Conservation (phyloP, 1,140 invertebrate genomes). For the Venturia canescens region DNA sequence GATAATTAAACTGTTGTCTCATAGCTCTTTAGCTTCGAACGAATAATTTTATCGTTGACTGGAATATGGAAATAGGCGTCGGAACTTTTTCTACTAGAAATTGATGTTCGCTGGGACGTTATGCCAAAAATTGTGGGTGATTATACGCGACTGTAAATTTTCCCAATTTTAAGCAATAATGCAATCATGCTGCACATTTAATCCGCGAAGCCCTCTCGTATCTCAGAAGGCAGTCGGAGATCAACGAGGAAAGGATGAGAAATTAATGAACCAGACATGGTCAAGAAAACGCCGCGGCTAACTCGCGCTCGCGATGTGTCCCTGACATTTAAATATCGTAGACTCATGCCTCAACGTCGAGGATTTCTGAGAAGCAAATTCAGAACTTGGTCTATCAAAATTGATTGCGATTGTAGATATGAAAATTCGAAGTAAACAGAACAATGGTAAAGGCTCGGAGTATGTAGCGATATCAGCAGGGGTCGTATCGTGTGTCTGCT, state of each 20-base stretch:
- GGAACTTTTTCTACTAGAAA: no score
- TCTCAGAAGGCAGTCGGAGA: neutral
- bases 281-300: conserved; percentile 5
- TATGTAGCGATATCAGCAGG: neutral
- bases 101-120: no score
- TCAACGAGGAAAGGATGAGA: neutral
- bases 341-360: conserved; percentile 2
- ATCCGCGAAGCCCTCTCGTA: neutral
- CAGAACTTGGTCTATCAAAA: conserved; percentile 49
- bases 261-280: neutral
- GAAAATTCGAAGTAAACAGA: conserved; percentile 15
- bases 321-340: conserved; percentile 76
- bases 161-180: neutral
- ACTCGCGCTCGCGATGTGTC: conserved; percentile 67
- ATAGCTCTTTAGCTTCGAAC: no score
- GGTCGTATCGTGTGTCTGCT: neutral
- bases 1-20: no score
- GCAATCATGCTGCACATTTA: neutral
- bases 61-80: no score
- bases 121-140: no score
- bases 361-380: neutral
- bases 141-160: no score
- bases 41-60: no score
- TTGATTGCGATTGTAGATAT: conserved; percentile 70
- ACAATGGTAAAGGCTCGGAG: neutral